These are phyloP conservation scores for Scaptomyza caliginosa DNA, from an alignment of 2,888 invertebrate species.

Conservation along the genomic window DNA sequence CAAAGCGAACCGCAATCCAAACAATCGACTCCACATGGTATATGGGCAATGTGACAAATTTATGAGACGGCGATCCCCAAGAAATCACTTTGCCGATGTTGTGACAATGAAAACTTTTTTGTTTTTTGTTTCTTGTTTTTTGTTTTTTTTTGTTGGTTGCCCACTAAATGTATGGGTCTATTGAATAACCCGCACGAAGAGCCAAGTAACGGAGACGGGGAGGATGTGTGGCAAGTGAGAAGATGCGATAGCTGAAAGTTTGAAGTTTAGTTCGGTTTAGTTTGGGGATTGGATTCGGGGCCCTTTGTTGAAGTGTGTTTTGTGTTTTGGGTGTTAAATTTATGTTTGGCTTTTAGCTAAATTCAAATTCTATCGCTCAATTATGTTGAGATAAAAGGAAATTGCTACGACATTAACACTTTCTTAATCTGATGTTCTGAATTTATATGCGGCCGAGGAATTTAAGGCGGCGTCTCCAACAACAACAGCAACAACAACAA, in stretches of 20 bases:
- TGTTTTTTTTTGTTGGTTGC: slow-evolving; percentile 21
- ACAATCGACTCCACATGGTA: slow-evolving; percentile 29
- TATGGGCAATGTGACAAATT: slow-evolving; percentile 70
- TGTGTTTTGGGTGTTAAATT: slow-evolving; percentile 79
- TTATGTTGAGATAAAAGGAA: slow-evolving; percentile 82
- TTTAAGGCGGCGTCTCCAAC: slow-evolving; percentile 72
- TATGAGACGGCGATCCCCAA: slow-evolving; percentile 56
- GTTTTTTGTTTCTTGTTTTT: slow-evolving; percentile 23
- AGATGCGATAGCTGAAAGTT: slow-evolving; percentile 20
- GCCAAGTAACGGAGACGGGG: not conserved
- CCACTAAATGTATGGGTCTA: slow-evolving; percentile 38
- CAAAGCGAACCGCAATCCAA: slow-evolving; percentile 44
- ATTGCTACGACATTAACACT: slow-evolving; percentile 79
- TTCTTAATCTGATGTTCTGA: slow-evolving; percentile 79
- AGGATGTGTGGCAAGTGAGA: slow-evolving; percentile 3
- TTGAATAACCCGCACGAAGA: slow-evolving; percentile 60
- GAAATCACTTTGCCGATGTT: slow-evolving; percentile 43
- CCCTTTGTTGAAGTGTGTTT: slow-evolving; percentile 59
- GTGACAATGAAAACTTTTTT: slow-evolving; percentile 63
- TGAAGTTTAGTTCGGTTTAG: not conserved
- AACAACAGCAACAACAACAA: slow-evolving; percentile 12
- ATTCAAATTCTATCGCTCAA: slow-evolving; percentile 83
- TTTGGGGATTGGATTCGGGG: not conserved
- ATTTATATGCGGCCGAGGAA: slow-evolving; percentile 76
- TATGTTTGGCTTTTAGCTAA: slow-evolving; percentile 82